phyloP scores from a whole-genome alignment of 2,888 invertebrate species.

The Alloplasta piceator region DNA sequence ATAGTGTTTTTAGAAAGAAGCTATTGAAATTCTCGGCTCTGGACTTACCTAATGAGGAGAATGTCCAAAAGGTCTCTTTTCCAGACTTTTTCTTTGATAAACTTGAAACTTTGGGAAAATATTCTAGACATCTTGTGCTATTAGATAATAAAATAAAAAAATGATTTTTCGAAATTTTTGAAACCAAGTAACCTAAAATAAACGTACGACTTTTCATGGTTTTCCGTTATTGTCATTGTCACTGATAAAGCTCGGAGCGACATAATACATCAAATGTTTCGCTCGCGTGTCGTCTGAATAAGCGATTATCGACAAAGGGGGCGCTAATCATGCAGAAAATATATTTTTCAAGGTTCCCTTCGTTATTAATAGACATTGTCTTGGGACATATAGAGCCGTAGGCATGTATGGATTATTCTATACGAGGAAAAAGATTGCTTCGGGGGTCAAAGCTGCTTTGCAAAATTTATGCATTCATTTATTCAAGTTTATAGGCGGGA shows the following conservation, averaged over 20 bases:
- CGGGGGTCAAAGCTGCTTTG: conserved; percentile 32
- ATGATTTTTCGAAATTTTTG: no score
- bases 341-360: conserved; percentile 68
- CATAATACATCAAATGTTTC: no score
- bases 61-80: no score
- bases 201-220: conserved; percentile 19
- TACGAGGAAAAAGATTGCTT: background rate
- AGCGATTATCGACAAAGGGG: conserved; percentile 69
- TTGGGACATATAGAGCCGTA: conserved; percentile 8
- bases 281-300: conserved; percentile 60
- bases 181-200: no score
- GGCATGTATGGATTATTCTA: background rate
- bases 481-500: conserved; percentile 25
- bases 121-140: no score
- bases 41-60: no score
- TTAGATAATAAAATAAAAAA: no score
- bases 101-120: no score
- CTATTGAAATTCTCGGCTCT: no score
- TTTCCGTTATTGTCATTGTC: conserved; percentile 30
- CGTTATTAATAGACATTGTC: conserved; percentile 53
- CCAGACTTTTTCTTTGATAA: no score
- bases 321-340: conserved; percentile 69
- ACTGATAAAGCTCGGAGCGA: background rate
- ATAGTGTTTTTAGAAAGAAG: no score
- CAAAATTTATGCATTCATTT: conserved; percentile 57